Base-by-base conservation (phyloP, 1,140 invertebrate species). In the Nilaparvata lugens region DNA sequence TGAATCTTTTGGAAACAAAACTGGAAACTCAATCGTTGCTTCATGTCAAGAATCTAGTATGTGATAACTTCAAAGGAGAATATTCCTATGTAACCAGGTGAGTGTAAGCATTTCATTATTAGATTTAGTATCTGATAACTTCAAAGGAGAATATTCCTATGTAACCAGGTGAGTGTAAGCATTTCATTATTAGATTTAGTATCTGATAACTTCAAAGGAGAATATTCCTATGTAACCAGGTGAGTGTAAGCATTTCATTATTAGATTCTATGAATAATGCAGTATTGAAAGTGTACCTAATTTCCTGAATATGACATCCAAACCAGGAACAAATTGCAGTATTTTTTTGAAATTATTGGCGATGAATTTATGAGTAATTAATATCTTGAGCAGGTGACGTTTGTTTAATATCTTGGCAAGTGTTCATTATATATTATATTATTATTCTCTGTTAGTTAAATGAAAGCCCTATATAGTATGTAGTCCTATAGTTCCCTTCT, bases 81-180 rank as follows among this genome's bases (percentile, higher is more conserved):
- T 85, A 85, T 70, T 77, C 75, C 57, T 86, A 86, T 70, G 78
- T 85, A 23, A 86, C 83, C 63, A 79, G 76, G 80, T 83, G 71
- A 66, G 71, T 48, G 14, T 45, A 16, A 45, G 3, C 14, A 45
- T 48, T 48, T 48, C 45, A 18, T 48, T 11, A 11, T 7, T 28
- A 28, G 3, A 79, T 64, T 74, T 83, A 43, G 74, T 88, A 38
- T 79, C 81, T 62, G 72, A 78, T 45, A 78, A 84, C 65, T 86
- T 84, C 61, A 75, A 77, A 68, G 84, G 85, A 58, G 74, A 79
- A 70, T 85, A 85, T 70, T 77, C 75, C 57, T 86, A 86, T 70
- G 78, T 85, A 23, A 86, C 83, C 63, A 79, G 76, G 80, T 83
- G 71, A 66, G 71, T 48, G 14, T 45, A 16, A 45, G 3, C 14